These are phyloP conservation scores for Myoxocephalus aenaeus DNA, from an alignment of 2,797 vertebrate species.

Conservation along the genomic window DNA sequence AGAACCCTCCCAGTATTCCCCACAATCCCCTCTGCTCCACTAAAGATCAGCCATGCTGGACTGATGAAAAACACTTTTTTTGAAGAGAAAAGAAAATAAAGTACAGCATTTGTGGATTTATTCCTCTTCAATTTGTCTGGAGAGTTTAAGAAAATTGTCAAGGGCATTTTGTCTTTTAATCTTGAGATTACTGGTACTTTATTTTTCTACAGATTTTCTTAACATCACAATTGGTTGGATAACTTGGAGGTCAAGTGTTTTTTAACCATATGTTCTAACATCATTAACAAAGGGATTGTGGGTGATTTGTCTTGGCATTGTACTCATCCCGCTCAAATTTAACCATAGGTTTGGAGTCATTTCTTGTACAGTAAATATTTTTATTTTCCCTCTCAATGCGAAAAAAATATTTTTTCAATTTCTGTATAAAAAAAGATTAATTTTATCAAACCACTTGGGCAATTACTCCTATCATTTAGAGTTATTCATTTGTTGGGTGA, in stretches of 20 bases:
- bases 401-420: constrained; percentile 79
- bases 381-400: constrained; percentile 75
- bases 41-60: constrained; percentile 55
- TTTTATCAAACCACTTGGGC: constrained; percentile 58
- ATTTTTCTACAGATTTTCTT: constrained; percentile 83
- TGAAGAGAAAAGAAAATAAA: constrained; percentile 44
- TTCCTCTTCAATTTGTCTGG: constrained; percentile 72
- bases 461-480: constrained; percentile 54
- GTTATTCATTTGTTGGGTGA: constrained; percentile 37
- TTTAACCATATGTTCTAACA: constrained; percentile 54
- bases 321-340: constrained; percentile 44
- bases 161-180: constrained; percentile 82
- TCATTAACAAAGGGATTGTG: constrained; percentile 61
- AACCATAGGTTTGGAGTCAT: constrained; percentile 56
- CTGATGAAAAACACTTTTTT: constrained; percentile 53
- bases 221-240: constrained; percentile 68
- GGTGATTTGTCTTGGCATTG: constrained; percentile 61
- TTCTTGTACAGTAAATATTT: constrained; percentile 76
- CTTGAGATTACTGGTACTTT: constrained; percentile 75
- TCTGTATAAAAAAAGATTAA: constrained; percentile 60
- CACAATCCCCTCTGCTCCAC: constrained; percentile 59
- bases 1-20: constrained; percentile 51
- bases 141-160: constrained; percentile 69
- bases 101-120: constrained; percentile 58
- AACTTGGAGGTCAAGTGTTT: constrained; percentile 56